Percentiles rank a stretch among this genome's conserved stretches.
phyloP scores from a whole-genome alignment of 2,797 vertebrate species.

The Phrynocephalus vlangalii region DNA sequence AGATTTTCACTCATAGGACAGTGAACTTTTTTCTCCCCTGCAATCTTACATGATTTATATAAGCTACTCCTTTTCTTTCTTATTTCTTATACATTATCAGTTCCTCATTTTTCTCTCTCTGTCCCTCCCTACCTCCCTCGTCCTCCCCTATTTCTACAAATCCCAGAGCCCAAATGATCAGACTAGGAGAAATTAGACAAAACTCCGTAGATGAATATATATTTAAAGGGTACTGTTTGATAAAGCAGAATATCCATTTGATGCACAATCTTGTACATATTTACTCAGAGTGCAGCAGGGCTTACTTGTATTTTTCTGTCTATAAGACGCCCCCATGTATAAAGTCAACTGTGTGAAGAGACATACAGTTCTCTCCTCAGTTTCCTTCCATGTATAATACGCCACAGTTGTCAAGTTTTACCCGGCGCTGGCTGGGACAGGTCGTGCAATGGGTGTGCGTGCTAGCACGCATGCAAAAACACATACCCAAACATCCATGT shows the following conservation, averaged over 20 bases:
- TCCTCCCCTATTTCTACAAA: neutral
- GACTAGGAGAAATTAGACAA: neutral
- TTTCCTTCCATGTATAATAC: too few species aligned
- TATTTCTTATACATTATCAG: neutral
- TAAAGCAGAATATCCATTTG: neutral
- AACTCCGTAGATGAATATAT: neutral
- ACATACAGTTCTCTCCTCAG: too few species aligned
- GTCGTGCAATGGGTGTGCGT: too few species aligned
- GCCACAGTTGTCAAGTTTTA: too few species aligned
- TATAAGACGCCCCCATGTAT: too few species aligned
- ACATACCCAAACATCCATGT: too few species aligned
- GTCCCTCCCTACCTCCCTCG: too few species aligned
- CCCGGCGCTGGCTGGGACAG: too few species aligned
- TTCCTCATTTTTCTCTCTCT: neutral
- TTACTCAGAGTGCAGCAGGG: neutral
- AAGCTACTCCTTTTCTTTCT: neutral
- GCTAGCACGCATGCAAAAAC: too few species aligned
- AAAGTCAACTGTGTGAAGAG: too few species aligned
- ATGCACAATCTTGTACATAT: neutral
- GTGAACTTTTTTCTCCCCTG: neutral
- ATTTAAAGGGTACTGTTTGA: neutral
- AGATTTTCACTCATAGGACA: conserved; percentile 30
- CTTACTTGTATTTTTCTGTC: too few species aligned
- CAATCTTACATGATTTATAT: neutral
- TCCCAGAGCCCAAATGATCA: neutral